Evolutionary conservation across 1,140 invertebrate genomes (phyloP), one percentile per base, ranked within the genome.

Genomic region (Scylla paramamosain): DNA sequence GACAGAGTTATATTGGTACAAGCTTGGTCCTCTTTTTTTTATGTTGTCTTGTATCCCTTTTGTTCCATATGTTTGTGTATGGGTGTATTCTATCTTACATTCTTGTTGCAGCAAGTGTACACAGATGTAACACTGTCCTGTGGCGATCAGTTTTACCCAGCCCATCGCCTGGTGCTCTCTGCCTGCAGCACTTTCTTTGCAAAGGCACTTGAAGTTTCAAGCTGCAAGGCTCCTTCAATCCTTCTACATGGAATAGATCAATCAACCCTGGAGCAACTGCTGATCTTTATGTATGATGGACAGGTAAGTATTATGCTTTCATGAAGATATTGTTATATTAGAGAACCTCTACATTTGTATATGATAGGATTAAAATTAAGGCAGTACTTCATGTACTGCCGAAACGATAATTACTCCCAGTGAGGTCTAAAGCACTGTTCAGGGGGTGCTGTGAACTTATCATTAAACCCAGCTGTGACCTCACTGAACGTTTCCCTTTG

Each of bases 231-330:
- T 48, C 93, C 93, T 28, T 82, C 91, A 25, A 48, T 94, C 0
- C 77, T 94, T 16, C 88, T 94, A 16, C 82, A 94, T 91, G 93
- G 93, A 25, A 91, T 94, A 45, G 89, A 91, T n/a, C 93, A 94
- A 45, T 31, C 67, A 10, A 94, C 89, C 14, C 77, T 94, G 28
- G 93, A 94, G 45, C 67, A 94, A 12, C 67, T 94, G 28, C 16
- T 94, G 45, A 91, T 94, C 89, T 94, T 94, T 52, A 94, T 94
- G 93, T 94, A 94, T 94, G 93, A 94, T 86, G 93, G 93, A 46
- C 88, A 94, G 89, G 93, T 94, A 91, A 25, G 93, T 8, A 31
- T 59, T 12, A 59, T 39, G 39, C 84, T 16, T 16, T 39, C 39
- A 39, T 39, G 39, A 39, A 39, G 39, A 6, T 39, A 39, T 6